Evolutionary conservation across 37 sponge, comb jelly and placozoan genomes (phyloP), one percentile per base, ranked within the genome.

Genomic region (Ephydatia muelleri): DNA sequence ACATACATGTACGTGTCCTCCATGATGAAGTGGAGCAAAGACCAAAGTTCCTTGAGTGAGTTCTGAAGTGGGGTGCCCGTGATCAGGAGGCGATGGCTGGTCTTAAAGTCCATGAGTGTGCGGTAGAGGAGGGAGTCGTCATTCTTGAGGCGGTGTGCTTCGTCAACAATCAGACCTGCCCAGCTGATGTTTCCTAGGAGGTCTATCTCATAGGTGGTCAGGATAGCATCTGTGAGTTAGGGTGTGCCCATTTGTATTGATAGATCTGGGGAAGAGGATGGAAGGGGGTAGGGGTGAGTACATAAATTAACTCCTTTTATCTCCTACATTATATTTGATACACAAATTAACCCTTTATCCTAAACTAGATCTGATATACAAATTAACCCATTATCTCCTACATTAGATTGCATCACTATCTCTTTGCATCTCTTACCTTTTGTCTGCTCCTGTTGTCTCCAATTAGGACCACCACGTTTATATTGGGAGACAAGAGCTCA

Each of bases 391-490:
- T 57, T 57, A 57, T 57, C 57, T 57, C 57, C 57, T 14, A 57
- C 57, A 57, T 57, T 57, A 57, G 57, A 57, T 57, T 4, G 16
- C 57, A 57, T 57, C 6, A 57, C 6, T 57, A 57, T 13, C 6
- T 11, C 57, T 11, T 57, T 57, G 57, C 47, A 43, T 57, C 57
- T 57, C 79, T 75, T 75, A 25, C 87, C 33, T 80, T 93, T 27
- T 77, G 71, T 32, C 96, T 81, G 35, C 94, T 93, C 79, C 25
- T 85, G 75, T 82, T 74, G 70, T 98, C 99, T 0, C 99, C 99
- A 26, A 99, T 66, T 83, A 97, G 97, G 72, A 99, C 92, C 13
- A 99, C 78, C 13, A 72, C 64, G 73, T 97, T 99, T 43, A 93
- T 76, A 37, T 95, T 84, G 8, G 99, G 97, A 23, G 99, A 92